Base-by-base conservation (phyloP, 2,888 invertebrate genomes). In the Mythimna ferrago region DNA sequence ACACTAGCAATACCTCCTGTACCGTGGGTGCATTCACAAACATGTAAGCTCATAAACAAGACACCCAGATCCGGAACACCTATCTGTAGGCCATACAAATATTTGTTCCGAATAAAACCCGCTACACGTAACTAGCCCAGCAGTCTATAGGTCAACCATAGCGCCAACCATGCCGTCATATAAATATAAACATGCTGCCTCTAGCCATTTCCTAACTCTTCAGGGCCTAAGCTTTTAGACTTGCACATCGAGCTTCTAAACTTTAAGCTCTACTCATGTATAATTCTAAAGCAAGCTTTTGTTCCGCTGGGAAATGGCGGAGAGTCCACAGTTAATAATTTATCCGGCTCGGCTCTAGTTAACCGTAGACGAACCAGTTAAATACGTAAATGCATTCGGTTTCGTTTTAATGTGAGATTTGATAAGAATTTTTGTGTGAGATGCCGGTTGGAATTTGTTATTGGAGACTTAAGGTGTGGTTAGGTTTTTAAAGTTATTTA, bases 261-360 rank as follows among this genome's bases (percentile, higher is more conserved):
- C 95, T 96, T 96, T 95, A 96, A 96, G 95, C 96, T 94, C 90
- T 85, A 89, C 94, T 96, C 95, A 96, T 96, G 94, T 94, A 95
- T 96, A 94, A 96, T 96, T 96, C 96, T 95, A 94, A 95, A 92
- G 92, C 92, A 89, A 93, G 95, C 95, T 95, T 96, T 96, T 94
- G 95, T 94, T 92, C 95, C 94, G 91, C 86, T 86, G 95, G 96
- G 96, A 95, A 95, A 95, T 95, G 93, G 94, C 93, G 89, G 94
- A 93, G 95, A 94, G 94, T 94, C 94, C 88, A 89, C 81, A 89
- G 89, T 93, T 94, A 92, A 96, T 95, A 91, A 95, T 95, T 91
- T 93, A 95, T 92, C 89, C 85, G 48, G 83, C 80, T 83, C 84
- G 89, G 86, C 90, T 92, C 88, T 87, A 90, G 90, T 91, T 92